Percentiles rank a stretch among this genome's conserved stretches.
Evolutionary conservation across 2,888 invertebrate species (phyloP).

Genomic region (Agelastica alni): DNA sequence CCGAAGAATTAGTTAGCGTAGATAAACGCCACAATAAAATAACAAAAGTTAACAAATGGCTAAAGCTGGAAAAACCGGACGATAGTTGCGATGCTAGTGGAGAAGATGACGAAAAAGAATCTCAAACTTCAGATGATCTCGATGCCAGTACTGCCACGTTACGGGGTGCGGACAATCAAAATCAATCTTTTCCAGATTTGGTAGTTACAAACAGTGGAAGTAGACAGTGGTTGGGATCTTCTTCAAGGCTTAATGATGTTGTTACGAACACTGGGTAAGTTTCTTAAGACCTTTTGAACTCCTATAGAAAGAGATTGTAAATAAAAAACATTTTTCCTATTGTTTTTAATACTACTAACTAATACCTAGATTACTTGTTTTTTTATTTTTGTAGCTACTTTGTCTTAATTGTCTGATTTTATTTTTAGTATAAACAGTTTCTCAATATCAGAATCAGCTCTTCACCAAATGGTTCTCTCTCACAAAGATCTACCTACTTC

Average conservation of each 20-base stretch:
- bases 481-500: slow-evolving; percentile 48
- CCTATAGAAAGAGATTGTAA: too few relatives aligned
- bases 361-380: too few relatives aligned
- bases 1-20: slow-evolving; percentile 74
- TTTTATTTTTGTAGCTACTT: too few relatives aligned
- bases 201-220: slow-evolving; percentile 43
- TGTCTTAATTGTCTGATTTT: neutral
- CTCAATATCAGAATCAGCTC: slow-evolving; percentile 88
- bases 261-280: slow-evolving; percentile 44
- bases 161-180: slow-evolving; percentile 56
- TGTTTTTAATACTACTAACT: too few relatives aligned
- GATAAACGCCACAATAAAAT: slow-evolving; percentile 60
- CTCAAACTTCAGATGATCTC: slow-evolving; percentile 77
- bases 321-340: too few relatives aligned
- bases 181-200: slow-evolving; percentile 51
- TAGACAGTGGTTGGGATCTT: slow-evolving; percentile 77
- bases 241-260: slow-evolving; percentile 71
- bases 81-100: slow-evolving; percentile 89
- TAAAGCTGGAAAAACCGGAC: slow-evolving; percentile 67
- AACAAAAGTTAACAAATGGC: slow-evolving; percentile 70
- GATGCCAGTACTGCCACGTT: slow-evolving; percentile 75
- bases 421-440: slow-evolving; percentile 55
- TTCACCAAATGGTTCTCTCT: slow-evolving; percentile 68
- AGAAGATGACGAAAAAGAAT: slow-evolving; percentile 80
- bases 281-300: neutral